These are phyloP conservation scores for Rhimphoctona megacephalus DNA, from an alignment of 2,888 invertebrate species.

Conservation along the genomic window DNA sequence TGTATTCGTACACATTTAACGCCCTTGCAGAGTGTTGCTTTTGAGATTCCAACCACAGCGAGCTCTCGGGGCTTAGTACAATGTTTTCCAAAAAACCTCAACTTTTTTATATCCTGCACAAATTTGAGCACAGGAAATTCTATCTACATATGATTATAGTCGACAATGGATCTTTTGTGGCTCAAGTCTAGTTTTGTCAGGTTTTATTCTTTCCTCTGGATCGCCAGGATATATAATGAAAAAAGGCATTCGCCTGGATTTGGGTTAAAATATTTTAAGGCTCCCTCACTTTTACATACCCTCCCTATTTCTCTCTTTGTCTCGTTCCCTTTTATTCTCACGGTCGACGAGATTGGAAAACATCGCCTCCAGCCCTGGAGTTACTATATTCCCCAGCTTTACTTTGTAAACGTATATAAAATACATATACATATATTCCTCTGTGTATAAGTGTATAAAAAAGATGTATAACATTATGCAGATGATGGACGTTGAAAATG, in stretches of 20 bases:
- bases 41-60: neutral
- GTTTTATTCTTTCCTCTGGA: conserved; percentile 66
- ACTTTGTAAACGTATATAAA: conserved; percentile 17
- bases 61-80: neutral
- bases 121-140: neutral
- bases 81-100: neutral
- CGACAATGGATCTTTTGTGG: conserved; percentile 73
- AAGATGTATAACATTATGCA: conserved; percentile 17
- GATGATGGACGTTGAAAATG: conserved; percentile 41
- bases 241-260: conserved; percentile 72
- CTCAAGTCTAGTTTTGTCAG: conserved; percentile 66
- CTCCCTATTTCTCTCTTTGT: conserved; percentile 24
- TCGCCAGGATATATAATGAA: conserved; percentile 67
- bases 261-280: conserved; percentile 72
- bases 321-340: conserved; percentile 2
- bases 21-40: neutral
- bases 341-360: conserved; percentile 62
- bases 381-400: conserved; percentile 13
- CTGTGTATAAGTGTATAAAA: neutral
- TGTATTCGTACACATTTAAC: neutral
- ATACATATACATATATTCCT: neutral
- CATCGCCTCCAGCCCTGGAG: conserved; percentile 47
- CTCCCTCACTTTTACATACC: conserved; percentile 9
- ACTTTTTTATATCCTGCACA: conserved; percentile 2
- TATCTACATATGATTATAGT: conserved; percentile 14